A percentile compares a stretch with the other conserved stretches of the same genome.
Evolutionary conservation across 2,888 invertebrate species (phyloP).

Genomic region (Celastrina argiolus): DNA sequence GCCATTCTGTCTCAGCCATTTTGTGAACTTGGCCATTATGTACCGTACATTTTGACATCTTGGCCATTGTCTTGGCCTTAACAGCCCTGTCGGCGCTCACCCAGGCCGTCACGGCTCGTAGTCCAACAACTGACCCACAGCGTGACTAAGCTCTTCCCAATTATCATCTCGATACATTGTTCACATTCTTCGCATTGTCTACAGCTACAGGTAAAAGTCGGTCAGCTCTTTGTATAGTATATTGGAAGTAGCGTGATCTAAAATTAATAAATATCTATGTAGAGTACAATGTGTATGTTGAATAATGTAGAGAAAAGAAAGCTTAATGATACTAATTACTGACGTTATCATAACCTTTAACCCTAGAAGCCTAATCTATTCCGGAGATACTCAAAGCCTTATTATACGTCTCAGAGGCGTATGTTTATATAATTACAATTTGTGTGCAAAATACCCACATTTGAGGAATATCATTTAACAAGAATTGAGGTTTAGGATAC

Average conservation of each 20-base stretch:
- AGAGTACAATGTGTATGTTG: background rate
- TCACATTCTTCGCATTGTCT: conserved; percentile 8
- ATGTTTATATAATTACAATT: too few relatives aligned
- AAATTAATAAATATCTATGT: background rate
- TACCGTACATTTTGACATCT: background rate
- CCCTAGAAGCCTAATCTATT: too few relatives aligned
- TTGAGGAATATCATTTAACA: too few relatives aligned
- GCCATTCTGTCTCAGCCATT: background rate
- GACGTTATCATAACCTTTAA: too few relatives aligned
- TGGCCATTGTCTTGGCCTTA: background rate
- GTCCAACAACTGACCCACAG: conserved; percentile 19
- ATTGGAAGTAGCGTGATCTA: background rate
- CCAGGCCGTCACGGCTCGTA: conserved; percentile 31
- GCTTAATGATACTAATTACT: background rate
- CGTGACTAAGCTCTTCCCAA: conserved; percentile 22
- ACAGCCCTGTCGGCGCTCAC: conserved; percentile 19
- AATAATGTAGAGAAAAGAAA: background rate
- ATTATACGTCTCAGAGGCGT: too few relatives aligned
- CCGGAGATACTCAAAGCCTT: too few relatives aligned
- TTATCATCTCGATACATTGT: conserved; percentile 18
- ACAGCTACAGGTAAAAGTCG: conserved; percentile 9
- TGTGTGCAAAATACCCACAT: too few relatives aligned
- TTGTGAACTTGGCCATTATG: background rate
- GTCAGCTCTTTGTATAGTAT: background rate
- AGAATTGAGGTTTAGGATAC: too few relatives aligned